These are phyloP conservation scores for Dicentrarchus labrax DNA, from an alignment of 2,113 vertebrate genomes.

Conservation along the genomic window DNA sequence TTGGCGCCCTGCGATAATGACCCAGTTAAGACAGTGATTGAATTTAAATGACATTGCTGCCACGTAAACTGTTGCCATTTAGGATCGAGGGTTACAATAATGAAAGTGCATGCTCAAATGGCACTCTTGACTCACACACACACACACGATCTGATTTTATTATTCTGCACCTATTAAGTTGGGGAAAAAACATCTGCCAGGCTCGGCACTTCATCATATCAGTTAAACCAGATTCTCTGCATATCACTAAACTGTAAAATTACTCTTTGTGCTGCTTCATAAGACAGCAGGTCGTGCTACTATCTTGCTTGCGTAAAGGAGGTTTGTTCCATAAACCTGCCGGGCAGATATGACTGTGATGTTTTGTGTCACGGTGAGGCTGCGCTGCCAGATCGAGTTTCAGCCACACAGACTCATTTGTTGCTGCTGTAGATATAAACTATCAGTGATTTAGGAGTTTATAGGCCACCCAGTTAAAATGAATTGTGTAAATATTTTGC, in stretches of 20 bases:
- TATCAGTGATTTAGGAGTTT: conserved; percentile 4
- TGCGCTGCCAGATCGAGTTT: not conserved
- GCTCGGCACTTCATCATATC: not conserved
- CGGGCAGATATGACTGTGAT: conserved; percentile 22
- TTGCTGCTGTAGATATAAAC: conserved; percentile 18
- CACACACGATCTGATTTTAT: conserved; percentile 2
- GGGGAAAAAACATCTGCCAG: not conserved
- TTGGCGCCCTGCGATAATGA: conserved; percentile 40
- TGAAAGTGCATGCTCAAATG: conserved; percentile 39
- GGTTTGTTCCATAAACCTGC: conserved; percentile 46
- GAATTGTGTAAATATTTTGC: conserved; percentile 2
- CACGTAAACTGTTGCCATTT: conserved; percentile 36
- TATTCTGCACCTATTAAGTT: not conserved
- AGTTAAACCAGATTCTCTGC: not conserved
- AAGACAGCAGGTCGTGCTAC: not conserved
- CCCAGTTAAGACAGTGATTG: conserved; percentile 42
- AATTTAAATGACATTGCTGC: conserved; percentile 56
- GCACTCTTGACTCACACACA: conserved; percentile 11
- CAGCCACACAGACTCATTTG: not conserved
- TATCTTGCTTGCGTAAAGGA: conserved; percentile 20
- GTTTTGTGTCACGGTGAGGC: conserved; percentile 10
- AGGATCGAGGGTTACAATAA: conserved; percentile 26
- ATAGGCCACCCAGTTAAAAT: conserved; percentile 18
- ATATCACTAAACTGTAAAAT: conserved; percentile 8
- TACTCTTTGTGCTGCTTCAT: not conserved